Evolutionary conservation across 2,797 vertebrate species (phyloP).

Genomic region (Rhabdomys pumilio): DNA sequence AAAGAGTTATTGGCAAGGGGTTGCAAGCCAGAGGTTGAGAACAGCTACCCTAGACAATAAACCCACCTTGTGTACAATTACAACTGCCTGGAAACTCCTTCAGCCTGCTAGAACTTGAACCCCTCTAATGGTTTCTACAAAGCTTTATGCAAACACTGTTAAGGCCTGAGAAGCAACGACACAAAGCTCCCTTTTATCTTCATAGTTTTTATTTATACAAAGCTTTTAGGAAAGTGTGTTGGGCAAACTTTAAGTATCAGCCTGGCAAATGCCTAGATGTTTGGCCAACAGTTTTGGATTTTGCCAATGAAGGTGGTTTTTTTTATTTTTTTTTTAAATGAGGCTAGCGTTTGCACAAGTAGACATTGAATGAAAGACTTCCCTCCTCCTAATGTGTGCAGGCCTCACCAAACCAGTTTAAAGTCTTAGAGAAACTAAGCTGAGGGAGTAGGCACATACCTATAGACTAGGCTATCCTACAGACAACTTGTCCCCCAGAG

Average conservation of each 20-base stretch:
- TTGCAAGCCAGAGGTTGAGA: not conserved
- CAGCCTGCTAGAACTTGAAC: not conserved
- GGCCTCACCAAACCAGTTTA: not conserved
- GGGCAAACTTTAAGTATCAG: conserved; percentile 1
- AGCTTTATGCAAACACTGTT: not conserved
- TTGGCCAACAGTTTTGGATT: not conserved
- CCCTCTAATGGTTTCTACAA: not conserved
- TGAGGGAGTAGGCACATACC: too few species aligned
- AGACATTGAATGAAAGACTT: conserved; percentile 7
- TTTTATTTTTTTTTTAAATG: not conserved
- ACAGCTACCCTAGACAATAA: not conserved
- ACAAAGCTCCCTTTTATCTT: not conserved
- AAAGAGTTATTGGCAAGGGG: not conserved
- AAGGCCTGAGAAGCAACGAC: not conserved
- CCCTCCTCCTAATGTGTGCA: not conserved
- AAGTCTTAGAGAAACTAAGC: not conserved
- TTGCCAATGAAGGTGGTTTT: not conserved
- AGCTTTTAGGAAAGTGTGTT: not conserved
- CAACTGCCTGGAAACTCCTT: not conserved
- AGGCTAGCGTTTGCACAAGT: conserved; percentile 10
- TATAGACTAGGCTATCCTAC: not conserved
- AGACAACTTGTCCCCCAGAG: not conserved
- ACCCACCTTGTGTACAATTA: not conserved
- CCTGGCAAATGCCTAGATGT: not conserved
- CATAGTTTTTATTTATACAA: conserved; percentile 15